phyloP scores from a whole-genome alignment of 2,888 invertebrate genomes.

The Clusia tigrina region DNA sequence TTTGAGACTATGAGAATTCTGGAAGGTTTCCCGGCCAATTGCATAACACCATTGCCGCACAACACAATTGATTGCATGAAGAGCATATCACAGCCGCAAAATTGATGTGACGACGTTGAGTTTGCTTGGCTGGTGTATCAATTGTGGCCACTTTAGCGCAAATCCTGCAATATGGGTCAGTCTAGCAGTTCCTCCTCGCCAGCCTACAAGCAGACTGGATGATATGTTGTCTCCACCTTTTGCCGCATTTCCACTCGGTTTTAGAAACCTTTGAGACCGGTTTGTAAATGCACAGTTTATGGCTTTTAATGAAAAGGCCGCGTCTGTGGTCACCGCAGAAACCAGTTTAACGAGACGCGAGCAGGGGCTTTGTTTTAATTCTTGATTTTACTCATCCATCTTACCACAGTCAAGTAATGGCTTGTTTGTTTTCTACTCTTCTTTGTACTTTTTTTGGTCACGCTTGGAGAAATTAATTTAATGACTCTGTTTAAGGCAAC shows the following conservation, averaged over 20 bases:
- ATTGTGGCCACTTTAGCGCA: no score
- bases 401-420: neutral
- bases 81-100: no score
- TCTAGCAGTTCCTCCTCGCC: neutral
- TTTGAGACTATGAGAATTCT: no score
- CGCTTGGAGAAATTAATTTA: conserved; percentile 13
- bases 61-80: no score
- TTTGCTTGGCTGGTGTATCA: no score
- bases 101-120: no score
- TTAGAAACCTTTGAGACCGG: conserved; percentile 1
- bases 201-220: neutral
- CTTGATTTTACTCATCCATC: no score
- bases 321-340: neutral
- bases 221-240: no score
- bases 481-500: neutral
- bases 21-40: no score
- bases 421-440: neutral
- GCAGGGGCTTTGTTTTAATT: no score
- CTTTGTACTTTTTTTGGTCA: conserved; percentile 12
- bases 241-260: neutral
- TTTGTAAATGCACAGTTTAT: neutral
- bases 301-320: neutral
- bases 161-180: neutral
- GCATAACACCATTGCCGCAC: no score
- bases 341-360: neutral